Percentiles rank a stretch among this genome's conserved stretches.
Conservation (phyloP, 2,113 vertebrate genomes). For the Dinomys branickii region DNA sequence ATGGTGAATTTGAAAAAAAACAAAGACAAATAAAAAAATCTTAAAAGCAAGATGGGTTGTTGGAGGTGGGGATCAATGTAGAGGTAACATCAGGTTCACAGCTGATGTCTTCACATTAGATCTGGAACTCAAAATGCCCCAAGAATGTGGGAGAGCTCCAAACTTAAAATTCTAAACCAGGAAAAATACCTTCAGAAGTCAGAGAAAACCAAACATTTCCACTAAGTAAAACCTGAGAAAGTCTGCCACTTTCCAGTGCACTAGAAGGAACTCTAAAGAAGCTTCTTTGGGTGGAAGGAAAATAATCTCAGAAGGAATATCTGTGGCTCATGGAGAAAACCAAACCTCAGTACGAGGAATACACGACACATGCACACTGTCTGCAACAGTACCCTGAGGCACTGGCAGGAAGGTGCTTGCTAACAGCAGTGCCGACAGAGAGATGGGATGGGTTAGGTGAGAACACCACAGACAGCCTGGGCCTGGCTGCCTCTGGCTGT, state of each 20-base stretch:
- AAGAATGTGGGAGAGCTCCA: background rate
- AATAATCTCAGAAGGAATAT: background rate
- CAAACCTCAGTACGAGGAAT: background rate
- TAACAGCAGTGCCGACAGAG: background rate
- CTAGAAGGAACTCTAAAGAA: background rate
- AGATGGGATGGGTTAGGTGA: background rate
- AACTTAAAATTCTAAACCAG: background rate
- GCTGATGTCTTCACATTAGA: background rate
- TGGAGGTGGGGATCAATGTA: background rate
- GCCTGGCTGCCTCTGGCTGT: background rate
- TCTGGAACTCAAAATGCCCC: background rate
- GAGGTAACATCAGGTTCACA: background rate
- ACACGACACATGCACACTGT: background rate
- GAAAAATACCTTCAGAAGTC: background rate
- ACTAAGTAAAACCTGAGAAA: background rate
- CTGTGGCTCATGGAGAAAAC: background rate
- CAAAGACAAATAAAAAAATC: background rate
- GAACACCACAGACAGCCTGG: background rate
- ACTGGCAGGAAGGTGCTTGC: background rate
- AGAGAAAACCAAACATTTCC: background rate
- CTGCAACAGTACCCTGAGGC: background rate
- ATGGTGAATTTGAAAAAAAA: background rate
- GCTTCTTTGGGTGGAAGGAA: background rate
- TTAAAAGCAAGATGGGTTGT: background rate
- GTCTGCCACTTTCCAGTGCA: background rate